phyloP scores from a whole-genome alignment of 2,888 invertebrate genomes.

The Clitarchus hookeri region DNA sequence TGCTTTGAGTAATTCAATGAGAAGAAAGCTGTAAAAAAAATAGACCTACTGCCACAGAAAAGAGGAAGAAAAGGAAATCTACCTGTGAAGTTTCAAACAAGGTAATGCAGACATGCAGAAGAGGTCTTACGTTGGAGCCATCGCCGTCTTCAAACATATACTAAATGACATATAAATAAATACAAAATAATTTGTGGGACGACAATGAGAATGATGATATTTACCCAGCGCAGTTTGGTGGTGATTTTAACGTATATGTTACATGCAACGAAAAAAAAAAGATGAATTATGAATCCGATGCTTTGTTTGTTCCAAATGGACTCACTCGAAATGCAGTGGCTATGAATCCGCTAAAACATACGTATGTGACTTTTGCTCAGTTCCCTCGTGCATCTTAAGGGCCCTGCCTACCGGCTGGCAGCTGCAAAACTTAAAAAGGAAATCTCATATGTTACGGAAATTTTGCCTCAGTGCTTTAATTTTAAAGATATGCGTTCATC shows the following conservation, averaged over 20 bases:
- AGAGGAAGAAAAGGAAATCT: too few species aligned
- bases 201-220: neutral
- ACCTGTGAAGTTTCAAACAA: too few species aligned
- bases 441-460: too few species aligned
- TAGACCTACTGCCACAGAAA: too few species aligned
- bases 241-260: neutral
- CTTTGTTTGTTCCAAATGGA: neutral
- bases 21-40: too few species aligned
- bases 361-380: neutral
- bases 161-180: neutral
- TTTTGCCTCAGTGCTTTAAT: too few species aligned
- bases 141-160: neutral
- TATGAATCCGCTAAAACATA: neutral
- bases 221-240: neutral
- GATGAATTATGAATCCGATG: neutral
- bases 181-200: neutral
- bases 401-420: too few species aligned
- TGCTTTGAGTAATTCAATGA: too few species aligned
- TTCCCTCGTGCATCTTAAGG: neutral
- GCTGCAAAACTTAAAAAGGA: too few species aligned
- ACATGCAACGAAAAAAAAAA: neutral
- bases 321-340: neutral
- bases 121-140: too few species aligned
- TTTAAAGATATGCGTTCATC: too few species aligned
- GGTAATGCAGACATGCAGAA: too few species aligned